These are phyloP conservation scores for Atherinomorus stipes DNA, from an alignment of 2,113 vertebrate genomes.

Conservation along the genomic window DNA sequence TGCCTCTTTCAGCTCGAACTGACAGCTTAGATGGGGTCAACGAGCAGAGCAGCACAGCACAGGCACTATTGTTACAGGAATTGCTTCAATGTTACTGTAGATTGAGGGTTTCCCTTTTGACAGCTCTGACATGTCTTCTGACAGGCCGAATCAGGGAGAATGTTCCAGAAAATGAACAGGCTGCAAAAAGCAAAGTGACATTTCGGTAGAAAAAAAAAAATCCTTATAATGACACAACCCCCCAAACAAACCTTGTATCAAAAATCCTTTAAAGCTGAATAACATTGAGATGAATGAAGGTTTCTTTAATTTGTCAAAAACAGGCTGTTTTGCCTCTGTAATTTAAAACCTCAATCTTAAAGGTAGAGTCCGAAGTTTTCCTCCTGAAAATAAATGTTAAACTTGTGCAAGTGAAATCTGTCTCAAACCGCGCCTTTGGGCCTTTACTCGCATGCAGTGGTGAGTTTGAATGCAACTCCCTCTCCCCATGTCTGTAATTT, in stretches of 20 bases:
- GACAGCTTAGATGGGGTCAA: slow-evolving; percentile 69
- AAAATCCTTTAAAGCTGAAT: not conserved
- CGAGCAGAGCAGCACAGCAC: slow-evolving; percentile 36
- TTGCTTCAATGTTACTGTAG: slow-evolving; percentile 55
- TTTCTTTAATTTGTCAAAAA: not conserved
- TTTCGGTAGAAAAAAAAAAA: slow-evolving; percentile 30
- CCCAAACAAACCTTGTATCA: not conserved
- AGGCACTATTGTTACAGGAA: slow-evolving; percentile 55
- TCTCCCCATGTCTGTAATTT: no score
- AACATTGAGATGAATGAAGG: slow-evolving; percentile 2
- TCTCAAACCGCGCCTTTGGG: no score
- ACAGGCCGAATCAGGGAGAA: slow-evolving; percentile 58
- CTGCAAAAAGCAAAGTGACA: slow-evolving; percentile 33
- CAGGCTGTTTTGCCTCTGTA: not conserved
- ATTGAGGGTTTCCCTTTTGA: slow-evolving; percentile 72
- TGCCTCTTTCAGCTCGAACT: slow-evolving; percentile 36
- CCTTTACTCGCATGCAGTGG: no score
- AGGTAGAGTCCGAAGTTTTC: no score
- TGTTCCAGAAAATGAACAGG: slow-evolving; percentile 50
- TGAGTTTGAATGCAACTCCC: no score
- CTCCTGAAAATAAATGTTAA: no score
- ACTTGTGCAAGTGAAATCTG: no score
- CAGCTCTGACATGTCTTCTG: slow-evolving; percentile 63
- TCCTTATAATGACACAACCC: slow-evolving; percentile 34
- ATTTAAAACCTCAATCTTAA: not conserved